Percentiles rank a stretch among this genome's conserved stretches.
Conservation (phyloP, 1,140 invertebrate genomes). For the Bactericera cockerelli region DNA sequence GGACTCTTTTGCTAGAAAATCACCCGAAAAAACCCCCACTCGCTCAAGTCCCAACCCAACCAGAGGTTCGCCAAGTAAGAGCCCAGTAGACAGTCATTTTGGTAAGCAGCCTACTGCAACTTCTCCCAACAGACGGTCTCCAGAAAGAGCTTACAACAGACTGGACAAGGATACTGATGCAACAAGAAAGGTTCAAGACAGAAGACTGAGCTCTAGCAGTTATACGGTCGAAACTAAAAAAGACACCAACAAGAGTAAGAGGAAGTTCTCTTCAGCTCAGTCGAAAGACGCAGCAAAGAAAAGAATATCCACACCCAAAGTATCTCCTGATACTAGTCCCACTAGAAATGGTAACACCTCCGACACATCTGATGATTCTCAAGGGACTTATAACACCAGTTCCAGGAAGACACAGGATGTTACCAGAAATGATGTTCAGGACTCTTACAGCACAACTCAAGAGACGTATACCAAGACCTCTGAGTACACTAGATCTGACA, state of each 20-base stretch:
- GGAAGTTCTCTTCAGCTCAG: constrained; percentile 23
- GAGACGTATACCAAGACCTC: constrained; percentile 1
- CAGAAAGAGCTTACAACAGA: neutral
- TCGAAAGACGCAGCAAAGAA: constrained; percentile 22
- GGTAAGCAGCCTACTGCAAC: neutral
- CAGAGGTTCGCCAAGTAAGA: constrained; percentile 5
- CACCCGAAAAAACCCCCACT: constrained; percentile 16
- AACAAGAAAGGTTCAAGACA: constrained; percentile 15
- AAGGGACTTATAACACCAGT: constrained; percentile 18
- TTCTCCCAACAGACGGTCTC: neutral
- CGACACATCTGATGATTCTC: constrained; percentile 21
- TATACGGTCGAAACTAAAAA: constrained; percentile 19
- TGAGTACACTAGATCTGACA: neutral
- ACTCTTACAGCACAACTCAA: neutral
- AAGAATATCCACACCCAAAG: constrained; percentile 23
- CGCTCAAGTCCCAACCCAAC: neutral
- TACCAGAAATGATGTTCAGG: neutral
- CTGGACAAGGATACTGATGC: neutral
- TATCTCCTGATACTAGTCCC: constrained; percentile 22
- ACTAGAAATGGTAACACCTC: constrained; percentile 17
- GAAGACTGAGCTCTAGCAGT: constrained; percentile 21
- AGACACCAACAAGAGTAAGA: constrained; percentile 18
- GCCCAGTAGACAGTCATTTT: constrained; percentile 8
- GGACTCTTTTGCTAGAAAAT: constrained; percentile 16
- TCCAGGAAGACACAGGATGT: constrained; percentile 13